Evolutionary conservation across 2,888 invertebrate genomes (phyloP), one percentile per base, ranked within the genome.

Genomic region (Mythimna lalbum): DNA sequence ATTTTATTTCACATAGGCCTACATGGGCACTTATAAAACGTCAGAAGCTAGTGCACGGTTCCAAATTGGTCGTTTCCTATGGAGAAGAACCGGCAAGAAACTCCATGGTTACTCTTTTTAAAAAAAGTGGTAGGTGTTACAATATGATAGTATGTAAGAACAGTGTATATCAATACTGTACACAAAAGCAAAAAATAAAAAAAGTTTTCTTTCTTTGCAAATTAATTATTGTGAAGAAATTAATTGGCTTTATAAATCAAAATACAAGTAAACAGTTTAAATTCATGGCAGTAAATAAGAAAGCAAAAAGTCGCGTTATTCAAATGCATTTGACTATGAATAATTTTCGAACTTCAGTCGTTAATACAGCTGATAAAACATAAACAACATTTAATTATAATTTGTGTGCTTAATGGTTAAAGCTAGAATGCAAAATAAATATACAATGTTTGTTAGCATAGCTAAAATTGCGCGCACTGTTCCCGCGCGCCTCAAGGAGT

Each of bases 311-410:
- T 62, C 49, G 19, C 39, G 43, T 61, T 64, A 69, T 81, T 81
- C 73, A 69, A 77, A 80, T 64, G 31, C 31, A 52, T 50, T 67
- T 76, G 61, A 55, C 49, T 59, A 31, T 66, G 60, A 76, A 66
- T 66, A 76, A 57, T 53, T 61, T 65, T 50, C 53, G 43, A 72
- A 80, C 47, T 72, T 80, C 36, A 65, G 62, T 23, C 49, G 57
- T 69, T 79, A 57, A 63, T 69, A 47, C 53, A 64, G 57, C 63
- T 81, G 67, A 69, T 68, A 65, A 12, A 52, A 59, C 59, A 65
- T 60, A 73, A 56, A 49, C 39, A 62, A 53, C 53, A 21, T 63
- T 50, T 62, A 50, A 55, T 69, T 75, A 47, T 23, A 64, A 68
- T 69, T 69, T 80, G 57, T 74, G 49, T 50, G 17, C 21, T 21